phyloP scores from a whole-genome alignment of 2,113 vertebrate genomes.

The Semicossyphus pulcher region DNA sequence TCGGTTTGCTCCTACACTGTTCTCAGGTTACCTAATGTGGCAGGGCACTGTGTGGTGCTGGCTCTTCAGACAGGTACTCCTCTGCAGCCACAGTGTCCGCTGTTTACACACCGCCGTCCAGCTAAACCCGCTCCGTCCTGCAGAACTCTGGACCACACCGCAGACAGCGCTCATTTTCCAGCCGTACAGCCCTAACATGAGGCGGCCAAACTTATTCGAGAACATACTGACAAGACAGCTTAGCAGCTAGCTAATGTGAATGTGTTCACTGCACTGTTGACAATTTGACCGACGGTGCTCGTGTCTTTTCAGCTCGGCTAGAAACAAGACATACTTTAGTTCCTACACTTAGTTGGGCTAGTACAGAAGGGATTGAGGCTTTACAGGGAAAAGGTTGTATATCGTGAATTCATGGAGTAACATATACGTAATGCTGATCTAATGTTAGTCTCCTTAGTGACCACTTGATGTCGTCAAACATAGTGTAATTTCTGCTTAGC shows the following conservation, averaged over 20 bases:
- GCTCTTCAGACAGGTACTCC: background rate
- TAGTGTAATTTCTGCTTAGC: no score
- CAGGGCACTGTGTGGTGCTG: background rate
- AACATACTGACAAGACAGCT: conserved; percentile 49
- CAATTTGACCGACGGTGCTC: background rate
- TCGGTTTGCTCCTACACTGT: background rate
- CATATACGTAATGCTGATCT: no score
- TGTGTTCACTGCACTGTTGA: no score
- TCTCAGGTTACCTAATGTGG: conserved; percentile 16
- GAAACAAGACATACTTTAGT: conserved; percentile 49
- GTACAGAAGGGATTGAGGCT: no score
- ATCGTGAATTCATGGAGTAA: no score
- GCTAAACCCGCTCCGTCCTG: conserved; percentile 28
- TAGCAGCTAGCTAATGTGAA: no score
- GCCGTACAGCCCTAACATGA: conserved; percentile 44
- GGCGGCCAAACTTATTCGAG: conserved; percentile 24
- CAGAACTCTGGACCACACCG: background rate
- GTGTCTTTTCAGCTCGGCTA: background rate
- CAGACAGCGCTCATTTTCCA: background rate
- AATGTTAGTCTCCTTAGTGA: no score
- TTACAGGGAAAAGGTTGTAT: no score
- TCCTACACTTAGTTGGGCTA: conserved; percentile 7
- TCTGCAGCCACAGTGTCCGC: conserved; percentile 53
- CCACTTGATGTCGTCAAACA: no score
- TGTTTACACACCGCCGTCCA: conserved; percentile 62